Evolutionary conservation across 2,113 vertebrate genomes (phyloP).

Genomic region (Trogon surrucura): DNA sequence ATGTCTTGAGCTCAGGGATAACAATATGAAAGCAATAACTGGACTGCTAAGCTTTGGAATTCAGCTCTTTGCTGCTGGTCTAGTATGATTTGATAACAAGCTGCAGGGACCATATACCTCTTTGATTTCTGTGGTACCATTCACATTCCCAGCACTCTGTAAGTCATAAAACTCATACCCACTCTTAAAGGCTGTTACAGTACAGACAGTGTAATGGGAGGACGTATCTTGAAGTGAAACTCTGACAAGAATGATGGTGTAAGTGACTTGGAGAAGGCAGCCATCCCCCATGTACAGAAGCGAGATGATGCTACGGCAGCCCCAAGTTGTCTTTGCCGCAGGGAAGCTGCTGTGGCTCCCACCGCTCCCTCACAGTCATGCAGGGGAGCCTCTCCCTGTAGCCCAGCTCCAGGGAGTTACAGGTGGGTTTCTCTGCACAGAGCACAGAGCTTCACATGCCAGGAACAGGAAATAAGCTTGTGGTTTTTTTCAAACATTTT

Average conservation of each 20-base stretch:
- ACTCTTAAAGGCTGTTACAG: not conserved
- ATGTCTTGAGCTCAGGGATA: not conserved
- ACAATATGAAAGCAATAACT: not conserved
- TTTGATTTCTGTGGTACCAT: not conserved
- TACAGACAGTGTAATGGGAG: not conserved
- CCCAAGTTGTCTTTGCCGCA: not conserved
- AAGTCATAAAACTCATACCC: not conserved
- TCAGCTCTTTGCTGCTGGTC: not conserved
- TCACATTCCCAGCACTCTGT: not conserved
- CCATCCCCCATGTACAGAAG: not conserved
- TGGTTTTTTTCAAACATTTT: conserved; percentile 4
- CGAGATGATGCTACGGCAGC: not conserved
- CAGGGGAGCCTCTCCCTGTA: not conserved
- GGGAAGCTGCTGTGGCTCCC: not conserved
- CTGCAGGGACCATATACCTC: not conserved
- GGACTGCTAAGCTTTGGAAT: not conserved
- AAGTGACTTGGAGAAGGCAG: not conserved
- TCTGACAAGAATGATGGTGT: not conserved
- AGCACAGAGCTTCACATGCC: not conserved
- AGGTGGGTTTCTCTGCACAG: not conserved
- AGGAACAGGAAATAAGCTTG: not conserved
- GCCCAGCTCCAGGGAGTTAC: not conserved
- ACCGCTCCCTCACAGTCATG: fast-evolving
- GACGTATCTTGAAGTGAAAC: not conserved
- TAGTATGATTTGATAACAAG: not conserved